Percentiles rank a stretch among this genome's conserved stretches.
Conservation (phyloP, 2,888 invertebrate species). For the Penaeus monodon region DNA sequence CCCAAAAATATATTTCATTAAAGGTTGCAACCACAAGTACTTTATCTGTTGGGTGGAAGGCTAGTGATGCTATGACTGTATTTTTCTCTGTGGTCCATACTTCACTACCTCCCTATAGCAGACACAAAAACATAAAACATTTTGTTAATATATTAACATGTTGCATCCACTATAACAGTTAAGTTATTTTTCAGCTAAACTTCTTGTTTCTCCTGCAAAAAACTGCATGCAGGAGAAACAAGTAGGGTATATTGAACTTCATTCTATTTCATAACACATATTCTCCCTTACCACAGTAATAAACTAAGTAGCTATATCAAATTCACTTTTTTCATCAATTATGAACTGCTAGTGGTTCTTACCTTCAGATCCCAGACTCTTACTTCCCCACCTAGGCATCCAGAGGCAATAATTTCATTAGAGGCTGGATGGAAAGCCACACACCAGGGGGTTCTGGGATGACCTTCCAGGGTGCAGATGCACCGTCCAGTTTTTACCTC, state of each 20-base stretch:
- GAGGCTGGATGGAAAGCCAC: constrained; percentile 89
- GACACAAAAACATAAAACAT: constrained; percentile 39
- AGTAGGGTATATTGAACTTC: too few relatives aligned
- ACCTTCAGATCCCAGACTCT: constrained; percentile 88
- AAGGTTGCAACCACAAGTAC: constrained; percentile 87
- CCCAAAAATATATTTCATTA: constrained; percentile 90
- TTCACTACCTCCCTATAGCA: constrained; percentile 84
- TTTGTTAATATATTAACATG: neutral
- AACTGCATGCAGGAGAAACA: too few relatives aligned
- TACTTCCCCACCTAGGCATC: constrained; percentile 90
- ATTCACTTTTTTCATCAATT: neutral
- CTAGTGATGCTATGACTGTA: constrained; percentile 81
- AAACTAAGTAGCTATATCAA: too few relatives aligned
- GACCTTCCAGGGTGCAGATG: constrained; percentile 82
- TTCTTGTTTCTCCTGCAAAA: neutral
- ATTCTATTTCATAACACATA: neutral
- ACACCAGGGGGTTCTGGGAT: constrained; percentile 91
- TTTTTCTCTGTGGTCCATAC: constrained; percentile 79
- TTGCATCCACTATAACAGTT: neutral
- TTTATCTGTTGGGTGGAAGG: constrained; percentile 87
- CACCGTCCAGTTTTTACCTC: constrained; percentile 82
- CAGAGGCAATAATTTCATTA: constrained; percentile 86
- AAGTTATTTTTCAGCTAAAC: constrained; percentile 10
- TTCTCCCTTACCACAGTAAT: neutral
- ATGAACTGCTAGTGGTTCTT: constrained; percentile 67